Conservation (phyloP, 2,888 invertebrate species). For the Tipula lateralis region DNA sequence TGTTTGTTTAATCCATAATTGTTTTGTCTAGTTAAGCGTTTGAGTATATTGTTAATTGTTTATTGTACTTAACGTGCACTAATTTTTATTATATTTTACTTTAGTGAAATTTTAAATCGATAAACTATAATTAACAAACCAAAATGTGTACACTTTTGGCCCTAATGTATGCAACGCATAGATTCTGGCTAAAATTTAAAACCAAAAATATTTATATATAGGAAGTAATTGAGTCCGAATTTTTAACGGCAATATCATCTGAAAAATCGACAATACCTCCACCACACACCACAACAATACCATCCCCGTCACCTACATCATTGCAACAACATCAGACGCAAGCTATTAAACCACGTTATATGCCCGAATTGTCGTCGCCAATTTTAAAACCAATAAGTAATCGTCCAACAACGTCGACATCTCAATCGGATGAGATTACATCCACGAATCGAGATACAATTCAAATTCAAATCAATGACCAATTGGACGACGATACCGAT, state of each 20-base stretch:
- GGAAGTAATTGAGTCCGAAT: conserved; percentile 49
- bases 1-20: not conserved
- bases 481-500: not conserved
- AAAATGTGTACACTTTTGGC: not conserved
- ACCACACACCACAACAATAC: conserved; percentile 37
- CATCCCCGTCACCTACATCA: conserved; percentile 32
- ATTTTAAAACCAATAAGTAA: not conserved
- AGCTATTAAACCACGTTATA: not conserved
- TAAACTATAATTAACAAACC: not conserved
- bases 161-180: not conserved
- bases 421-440: conserved; percentile 31
- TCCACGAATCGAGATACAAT: not conserved
- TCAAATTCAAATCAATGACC: conserved; percentile 6
- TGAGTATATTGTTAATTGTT: not conserved
- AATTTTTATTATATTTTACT: not conserved
- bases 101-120: not conserved
- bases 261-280: conserved; percentile 43
- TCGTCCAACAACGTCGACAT: conserved; percentile 30
- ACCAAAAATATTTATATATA: conserved; percentile 35
- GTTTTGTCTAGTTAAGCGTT: not conserved
- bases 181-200: not conserved
- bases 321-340: not conserved
- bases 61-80: not conserved
- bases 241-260: conserved; percentile 48
- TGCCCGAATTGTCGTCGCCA: not conserved